Evolutionary conservation across 2,888 invertebrate species (phyloP).

Genomic region (Stenotaenia linearis): DNA sequence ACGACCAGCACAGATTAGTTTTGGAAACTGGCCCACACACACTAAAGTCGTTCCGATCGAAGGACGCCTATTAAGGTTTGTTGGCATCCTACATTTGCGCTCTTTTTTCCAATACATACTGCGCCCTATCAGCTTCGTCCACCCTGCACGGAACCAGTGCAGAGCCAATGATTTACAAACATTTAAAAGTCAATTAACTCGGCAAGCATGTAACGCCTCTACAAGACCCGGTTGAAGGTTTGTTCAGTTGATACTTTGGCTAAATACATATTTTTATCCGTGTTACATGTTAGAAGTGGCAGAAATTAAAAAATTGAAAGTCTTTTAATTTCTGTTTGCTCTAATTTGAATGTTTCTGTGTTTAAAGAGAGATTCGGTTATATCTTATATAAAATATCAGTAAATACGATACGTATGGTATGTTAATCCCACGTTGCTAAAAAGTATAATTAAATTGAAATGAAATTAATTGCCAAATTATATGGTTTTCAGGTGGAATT

Average conservation of each 20-base stretch:
- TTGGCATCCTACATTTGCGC: not conserved
- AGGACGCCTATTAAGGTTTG: constrained; percentile 9
- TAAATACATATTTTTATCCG: not conserved
- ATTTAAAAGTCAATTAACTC: constrained; percentile 9
- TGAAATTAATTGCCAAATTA: no score
- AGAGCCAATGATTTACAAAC: constrained; percentile 4
- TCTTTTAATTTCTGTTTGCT: not conserved
- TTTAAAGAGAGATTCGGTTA: not conserved
- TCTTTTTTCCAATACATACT: not conserved
- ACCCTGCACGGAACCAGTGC: not conserved
- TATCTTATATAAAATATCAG: no score
- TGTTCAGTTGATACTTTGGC: no score
- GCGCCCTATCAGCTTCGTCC: not conserved
- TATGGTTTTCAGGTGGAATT: no score
- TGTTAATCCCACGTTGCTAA: no score
- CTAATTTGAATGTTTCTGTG: not conserved
- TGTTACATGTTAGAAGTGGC: not conserved
- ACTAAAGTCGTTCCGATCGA: constrained; percentile 9
- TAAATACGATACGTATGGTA: no score
- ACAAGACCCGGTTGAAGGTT: not conserved
- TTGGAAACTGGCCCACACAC: constrained; percentile 9
- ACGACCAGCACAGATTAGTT: constrained; percentile 9
- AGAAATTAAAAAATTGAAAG: not conserved
- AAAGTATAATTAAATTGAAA: no score
- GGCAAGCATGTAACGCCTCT: not conserved